Conservation (phyloP, 2,797 vertebrate genomes). For the Phaenicophaeus curvirostris region DNA sequence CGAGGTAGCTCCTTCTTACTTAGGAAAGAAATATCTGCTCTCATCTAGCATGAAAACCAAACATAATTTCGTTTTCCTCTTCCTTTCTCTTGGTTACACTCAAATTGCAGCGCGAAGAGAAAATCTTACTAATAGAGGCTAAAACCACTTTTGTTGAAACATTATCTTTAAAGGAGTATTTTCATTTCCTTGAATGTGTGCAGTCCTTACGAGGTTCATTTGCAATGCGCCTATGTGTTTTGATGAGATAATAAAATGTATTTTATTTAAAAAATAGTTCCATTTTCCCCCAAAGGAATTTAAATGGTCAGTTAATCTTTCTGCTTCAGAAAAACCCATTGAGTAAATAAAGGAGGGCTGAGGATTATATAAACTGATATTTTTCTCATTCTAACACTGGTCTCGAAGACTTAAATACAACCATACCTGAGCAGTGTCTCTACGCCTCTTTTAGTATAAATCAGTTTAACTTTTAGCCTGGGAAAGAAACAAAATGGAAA, state of each 20-base stretch:
- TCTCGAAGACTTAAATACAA: neutral
- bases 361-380: slow-evolving; percentile 35
- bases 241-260: slow-evolving; percentile 60
- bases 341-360: slow-evolving; percentile 46
- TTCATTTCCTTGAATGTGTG: slow-evolving; percentile 15
- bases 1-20: neutral
- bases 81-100: slow-evolving; percentile 1
- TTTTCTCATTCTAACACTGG: slow-evolving; percentile 21
- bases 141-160: slow-evolving; percentile 12
- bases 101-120: slow-evolving; percentile 1
- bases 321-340: slow-evolving; percentile 44
- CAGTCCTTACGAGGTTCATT: slow-evolving; percentile 38
- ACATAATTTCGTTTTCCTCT: neutral
- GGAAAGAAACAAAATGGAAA: slow-evolving; percentile 53
- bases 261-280: slow-evolving; percentile 59
- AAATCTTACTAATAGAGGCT: slow-evolving; percentile 44
- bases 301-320: slow-evolving; percentile 41
- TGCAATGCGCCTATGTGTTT: slow-evolving; percentile 48
- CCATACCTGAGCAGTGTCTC: slow-evolving; percentile 15
- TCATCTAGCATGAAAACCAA: neutral
- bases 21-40: neutral
- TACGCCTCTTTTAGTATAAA: slow-evolving; percentile 69
- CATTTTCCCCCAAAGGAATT: neutral
- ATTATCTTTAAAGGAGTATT: slow-evolving; percentile 43
- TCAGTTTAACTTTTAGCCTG: slow-evolving; percentile 81